Percentiles rank a stretch among this genome's conserved stretches.
Evolutionary conservation across 2,113 vertebrate species (phyloP).

Genomic region (sheep (Ovis aries)): ARS-UI_Ramb_v3.0 NC_056070.1:46602501-46603000

Average conservation of each 20-base stretch:
- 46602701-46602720: neutral
- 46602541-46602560: too few relatives aligned
- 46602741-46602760: neutral
- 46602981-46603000: accelerated
- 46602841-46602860: neutral
- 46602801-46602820: neutral
- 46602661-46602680: constrained; percentile 34
- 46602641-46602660: neutral
- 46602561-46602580: neutral
- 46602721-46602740: constrained; percentile 17
- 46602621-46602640: accelerated
- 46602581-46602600: accelerated
- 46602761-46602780: neutral
- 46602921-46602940: accelerated
- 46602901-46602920: accelerated
- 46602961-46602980: neutral
- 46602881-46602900: too few relatives aligned
- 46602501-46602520: accelerated
- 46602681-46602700: neutral
- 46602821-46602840: accelerated
- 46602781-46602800: neutral
- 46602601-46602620: neutral
- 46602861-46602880: too few relatives aligned
- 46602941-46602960: accelerated
- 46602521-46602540: accelerated